Evolutionary conservation across 1,140 invertebrate species (phyloP).

Genomic region (Bombus waltoni): DNA sequence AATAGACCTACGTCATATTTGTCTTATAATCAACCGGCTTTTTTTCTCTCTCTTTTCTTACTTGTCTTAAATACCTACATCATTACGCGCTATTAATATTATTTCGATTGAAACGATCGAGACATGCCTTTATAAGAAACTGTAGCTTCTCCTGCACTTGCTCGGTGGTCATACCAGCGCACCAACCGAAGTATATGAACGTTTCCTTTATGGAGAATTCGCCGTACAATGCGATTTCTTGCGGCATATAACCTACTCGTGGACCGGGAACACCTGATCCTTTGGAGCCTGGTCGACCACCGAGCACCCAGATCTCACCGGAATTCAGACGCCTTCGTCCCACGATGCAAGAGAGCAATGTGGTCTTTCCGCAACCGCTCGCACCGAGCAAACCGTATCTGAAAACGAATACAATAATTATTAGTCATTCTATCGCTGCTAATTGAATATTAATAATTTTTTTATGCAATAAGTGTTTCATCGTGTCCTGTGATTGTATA

Average conservation of each 20-base stretch:
- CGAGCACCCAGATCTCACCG: slow-evolving; percentile 92
- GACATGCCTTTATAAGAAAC: slow-evolving; percentile 89
- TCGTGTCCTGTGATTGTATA: too few relatives aligned
- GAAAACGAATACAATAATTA: not conserved
- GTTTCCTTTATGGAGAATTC: slow-evolving; percentile 96
- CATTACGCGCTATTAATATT: not conserved
- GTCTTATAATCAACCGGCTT: too few relatives aligned
- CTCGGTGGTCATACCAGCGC: slow-evolving; percentile 89
- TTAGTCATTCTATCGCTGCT: not conserved
- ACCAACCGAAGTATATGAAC: slow-evolving; percentile 95
- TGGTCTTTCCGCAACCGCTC: slow-evolving; percentile 93
- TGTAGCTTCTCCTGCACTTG: slow-evolving; percentile 90
- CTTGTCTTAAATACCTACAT: not conserved
- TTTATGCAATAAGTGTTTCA: too few relatives aligned
- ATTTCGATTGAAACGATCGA: not conserved
- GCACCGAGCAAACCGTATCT: slow-evolving; percentile 93
- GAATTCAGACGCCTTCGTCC: slow-evolving; percentile 89
- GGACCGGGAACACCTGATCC: slow-evolving; percentile 88
- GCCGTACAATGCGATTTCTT: slow-evolving; percentile 95
- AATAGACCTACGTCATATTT: not conserved
- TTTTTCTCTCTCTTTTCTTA: not conserved
- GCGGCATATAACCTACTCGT: slow-evolving; percentile 86
- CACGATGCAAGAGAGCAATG: slow-evolving; percentile 92
- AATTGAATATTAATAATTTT: not conserved
- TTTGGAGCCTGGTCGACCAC: slow-evolving; percentile 91